A percentile compares a stretch with the other conserved stretches of the same genome.
These are phyloP conservation scores for Musca domestica DNA, from an alignment of 1,140 invertebrate species.

Conservation along the genomic window DNA sequence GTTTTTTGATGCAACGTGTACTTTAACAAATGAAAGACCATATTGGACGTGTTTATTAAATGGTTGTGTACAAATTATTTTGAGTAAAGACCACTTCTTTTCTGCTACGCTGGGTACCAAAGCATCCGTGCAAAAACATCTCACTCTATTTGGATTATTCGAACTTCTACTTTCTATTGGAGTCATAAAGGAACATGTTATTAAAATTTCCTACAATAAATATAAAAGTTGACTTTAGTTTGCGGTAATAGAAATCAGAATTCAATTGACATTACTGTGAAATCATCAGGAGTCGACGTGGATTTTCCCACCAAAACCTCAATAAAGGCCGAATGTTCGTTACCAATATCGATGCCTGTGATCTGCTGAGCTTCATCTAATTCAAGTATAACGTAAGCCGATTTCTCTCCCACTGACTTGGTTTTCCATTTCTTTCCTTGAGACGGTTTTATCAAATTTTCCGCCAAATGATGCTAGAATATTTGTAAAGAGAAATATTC, in stretches of 20 bases:
- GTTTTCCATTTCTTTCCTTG: constrained; percentile 77
- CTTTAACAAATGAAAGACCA: constrained; percentile 76
- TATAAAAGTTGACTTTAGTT: too few relatives aligned
- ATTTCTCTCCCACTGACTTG: constrained; percentile 65
- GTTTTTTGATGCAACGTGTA: constrained; percentile 60
- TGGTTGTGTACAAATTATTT: constrained; percentile 82
- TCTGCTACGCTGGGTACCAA: constrained; percentile 59
- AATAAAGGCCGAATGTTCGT: constrained; percentile 79
- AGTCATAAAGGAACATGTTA: constrained; percentile 76
- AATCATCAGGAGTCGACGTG: constrained; percentile 37
- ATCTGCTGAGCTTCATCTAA: constrained; percentile 70
- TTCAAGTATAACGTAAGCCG: constrained; percentile 72
- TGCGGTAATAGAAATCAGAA: too few relatives aligned
- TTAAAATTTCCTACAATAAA: constrained; percentile 65
- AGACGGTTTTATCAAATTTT: constrained; percentile 67
- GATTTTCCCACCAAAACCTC: constrained; percentile 75
- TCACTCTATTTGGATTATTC: constrained; percentile 67
- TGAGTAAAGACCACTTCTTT: constrained; percentile 80
- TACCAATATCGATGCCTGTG: constrained; percentile 75
- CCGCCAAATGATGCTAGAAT: constrained; percentile 67
- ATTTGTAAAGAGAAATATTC: not conserved
- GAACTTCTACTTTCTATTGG: constrained; percentile 69
- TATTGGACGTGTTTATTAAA: constrained; percentile 79
- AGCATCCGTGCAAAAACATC: constrained; percentile 69
- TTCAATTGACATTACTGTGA: constrained; percentile 25